Percentiles rank a stretch among this genome's conserved stretches.
phyloP scores from a whole-genome alignment of 2,888 invertebrate genomes.

The Ellobium chinense region DNA sequence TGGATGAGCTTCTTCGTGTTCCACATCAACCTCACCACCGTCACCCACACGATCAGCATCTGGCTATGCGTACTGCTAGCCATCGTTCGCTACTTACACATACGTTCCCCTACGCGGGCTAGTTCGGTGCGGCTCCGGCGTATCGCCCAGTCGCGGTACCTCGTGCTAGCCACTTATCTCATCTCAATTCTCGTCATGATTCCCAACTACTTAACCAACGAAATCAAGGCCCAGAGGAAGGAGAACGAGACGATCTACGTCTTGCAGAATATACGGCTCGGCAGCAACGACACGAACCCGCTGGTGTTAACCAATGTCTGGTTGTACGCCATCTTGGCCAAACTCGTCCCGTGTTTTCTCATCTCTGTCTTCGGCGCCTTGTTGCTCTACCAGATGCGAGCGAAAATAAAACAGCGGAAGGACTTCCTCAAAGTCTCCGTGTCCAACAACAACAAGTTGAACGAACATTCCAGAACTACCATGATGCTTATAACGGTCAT shows the following conservation, averaged over 20 bases:
- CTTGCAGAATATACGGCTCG: conserved; percentile 61
- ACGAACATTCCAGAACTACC: conserved; percentile 86
- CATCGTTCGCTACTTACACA: conserved; percentile 88
- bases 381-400: conserved; percentile 73
- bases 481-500: conserved; percentile 92
- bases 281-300: conserved; percentile 61
- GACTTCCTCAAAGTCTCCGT: conserved; percentile 68
- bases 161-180: conserved; percentile 89
- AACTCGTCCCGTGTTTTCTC: conserved; percentile 92
- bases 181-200: conserved; percentile 90
- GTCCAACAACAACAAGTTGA: conserved; percentile 62
- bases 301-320: conserved; percentile 85
- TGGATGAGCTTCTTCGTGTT: conserved; percentile 82
- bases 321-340: conserved; percentile 94
- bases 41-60: conserved; percentile 93
- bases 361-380: conserved; percentile 84
- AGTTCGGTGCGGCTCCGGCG: conserved; percentile 83
- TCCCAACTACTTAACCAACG: conserved; percentile 90
- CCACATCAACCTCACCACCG: conserved; percentile 92
- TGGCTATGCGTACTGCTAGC: conserved; percentile 95
- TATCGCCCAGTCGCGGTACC: conserved; percentile 86
- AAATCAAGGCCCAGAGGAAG: conserved; percentile 51
- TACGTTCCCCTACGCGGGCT: conserved; percentile 88
- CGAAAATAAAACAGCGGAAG: conserved; percentile 64
- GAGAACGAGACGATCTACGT: conserved; percentile 61